Percentiles rank a stretch among this genome's conserved stretches.
Conservation (phyloP, 2,888 invertebrate genomes). For the Platerodrilus igneus region DNA sequence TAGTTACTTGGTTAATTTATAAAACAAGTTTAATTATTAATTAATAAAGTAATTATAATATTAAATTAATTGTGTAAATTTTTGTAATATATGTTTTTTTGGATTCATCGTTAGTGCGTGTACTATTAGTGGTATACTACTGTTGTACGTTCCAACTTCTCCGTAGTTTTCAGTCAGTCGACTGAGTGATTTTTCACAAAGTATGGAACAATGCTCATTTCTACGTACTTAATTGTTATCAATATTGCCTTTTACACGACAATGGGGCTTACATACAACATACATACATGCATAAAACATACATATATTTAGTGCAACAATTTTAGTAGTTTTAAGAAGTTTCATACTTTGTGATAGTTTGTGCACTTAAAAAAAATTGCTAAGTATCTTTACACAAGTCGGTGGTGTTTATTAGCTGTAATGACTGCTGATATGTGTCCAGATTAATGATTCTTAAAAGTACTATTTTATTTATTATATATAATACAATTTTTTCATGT, state of each 20-base stretch:
- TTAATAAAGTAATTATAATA: slow-evolving; percentile 46
- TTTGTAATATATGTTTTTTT: slow-evolving; percentile 48
- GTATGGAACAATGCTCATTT: slow-evolving; percentile 42
- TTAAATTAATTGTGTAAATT: slow-evolving; percentile 50
- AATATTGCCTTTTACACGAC: too few species aligned
- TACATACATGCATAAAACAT: slow-evolving; percentile 29
- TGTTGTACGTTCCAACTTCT: slow-evolving; percentile 35
- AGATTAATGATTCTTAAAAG: too few species aligned
- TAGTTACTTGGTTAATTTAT: slow-evolving; percentile 44
- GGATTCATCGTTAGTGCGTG: slow-evolving; percentile 31
- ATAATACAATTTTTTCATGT: slow-evolving; percentile 23
- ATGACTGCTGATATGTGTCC: slow-evolving; percentile 20
- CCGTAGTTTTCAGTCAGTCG: slow-evolving; percentile 38
- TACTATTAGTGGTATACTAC: slow-evolving; percentile 35
- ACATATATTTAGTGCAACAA: too few species aligned
- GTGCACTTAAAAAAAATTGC: slow-evolving; percentile 44
- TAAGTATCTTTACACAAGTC: slow-evolving; percentile 33
- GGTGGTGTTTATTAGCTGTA: slow-evolving; percentile 19
- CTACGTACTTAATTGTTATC: slow-evolving; percentile 38
- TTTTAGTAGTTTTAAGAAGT: too few species aligned
- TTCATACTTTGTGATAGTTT: slow-evolving; percentile 47
- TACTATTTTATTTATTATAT: slow-evolving; percentile 25
- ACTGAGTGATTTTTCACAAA: slow-evolving; percentile 39
- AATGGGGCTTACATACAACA: slow-evolving; percentile 28
- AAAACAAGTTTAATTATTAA: slow-evolving; percentile 44